Base-by-base conservation (phyloP, 2,888 invertebrate species). In the Cephus rjabovi region DNA sequence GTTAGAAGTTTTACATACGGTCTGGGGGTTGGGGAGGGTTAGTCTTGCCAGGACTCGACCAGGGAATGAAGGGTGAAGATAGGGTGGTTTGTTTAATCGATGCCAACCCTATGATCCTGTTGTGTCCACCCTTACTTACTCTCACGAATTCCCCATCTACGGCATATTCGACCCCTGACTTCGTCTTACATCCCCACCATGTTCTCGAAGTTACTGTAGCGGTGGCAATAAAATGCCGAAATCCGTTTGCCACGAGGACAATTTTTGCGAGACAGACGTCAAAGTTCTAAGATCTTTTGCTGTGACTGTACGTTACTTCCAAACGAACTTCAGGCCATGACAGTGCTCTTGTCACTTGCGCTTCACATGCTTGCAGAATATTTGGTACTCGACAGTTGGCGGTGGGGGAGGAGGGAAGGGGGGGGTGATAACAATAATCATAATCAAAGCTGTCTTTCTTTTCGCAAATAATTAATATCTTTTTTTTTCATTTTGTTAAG, bases 21-120 rank as follows among this genome's bases (percentile, higher is more conserved):
- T 56, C 56, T 56, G 23, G 23, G 56, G 56, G 23, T 56, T 56
- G 56, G 56, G 23, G 56, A 23, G 56, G 23, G 23, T 56, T 56
- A 9, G 56, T 56, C 56, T 56, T 56, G 56, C 56, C 9, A 56
- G 23, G 56, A 56, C 56, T 56, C 56, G 56, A 23, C 56, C 56
- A 56, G 56, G 9, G 23, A 23, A 33, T 9, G 75, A 75, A 77
- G 74, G 75, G 79, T 73, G 80, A 78, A 76, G 79, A 82, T 82
- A 83, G 88, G 88, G 86, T 84, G 85, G 88, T 89, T 90, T 90
- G 90, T 90, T 90, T 90, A 90, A 90, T 90, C 90, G 89, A 90
- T 90, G 90, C 85, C 84, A 76, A 75, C 75, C 75, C 84, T 79
- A 71, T 83, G 85, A 87, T 87, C 87, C 86, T 85, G 84, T 83